Base-by-base conservation (phyloP, 2,888 invertebrate genomes). In the Drosophila dives region DNA sequence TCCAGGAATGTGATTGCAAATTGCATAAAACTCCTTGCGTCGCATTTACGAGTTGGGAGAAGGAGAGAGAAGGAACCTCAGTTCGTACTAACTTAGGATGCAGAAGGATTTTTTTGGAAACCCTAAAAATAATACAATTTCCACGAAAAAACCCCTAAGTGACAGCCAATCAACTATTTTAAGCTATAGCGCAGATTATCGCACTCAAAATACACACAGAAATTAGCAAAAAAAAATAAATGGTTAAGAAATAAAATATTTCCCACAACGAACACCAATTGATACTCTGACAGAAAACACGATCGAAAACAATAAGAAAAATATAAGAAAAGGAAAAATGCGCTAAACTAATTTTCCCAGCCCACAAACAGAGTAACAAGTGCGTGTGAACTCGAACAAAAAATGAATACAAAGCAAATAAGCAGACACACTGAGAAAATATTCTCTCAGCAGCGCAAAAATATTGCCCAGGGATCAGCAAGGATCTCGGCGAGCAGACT, bases 321-420 rank as follows among this genome's bases (percentile, higher is more conserved):
- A 45, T 62, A 51, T 42, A 72, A 64, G 38, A 56, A 78, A 59
- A 36, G 26, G 8, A 60, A 54, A 59, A 71, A 58, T 40, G 34
- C 59, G 64, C 56, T 80, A 80, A 81, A 81, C 74, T 79, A 81
- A 85, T 89, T 81, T 86, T 89, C 86, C 87, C 89, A 89, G 87
- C 84, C 73, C 66, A 77, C 50, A 60, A 62, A 60, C 56, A 23
- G 66, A 63, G 70, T 72, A 81, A 88, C 81, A 90, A 86, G 84
- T 83, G 84, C 73, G 81, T 84, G 84, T 86, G 86, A 79, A 85
- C 54, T 38, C 34, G 15, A 26, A 40, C 32, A 58, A 72, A 63
- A 56, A 23, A 23, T 42, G 40, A 40, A 66, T 49, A 75, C 67
- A 77, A 76, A 63, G 55, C 49, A 77, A 70, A 77, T 48, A 48